Percentiles rank a stretch among this genome's conserved stretches.
phyloP scores from a whole-genome alignment of 2,797 vertebrate genomes.

The Danio aesculapii region DNA sequence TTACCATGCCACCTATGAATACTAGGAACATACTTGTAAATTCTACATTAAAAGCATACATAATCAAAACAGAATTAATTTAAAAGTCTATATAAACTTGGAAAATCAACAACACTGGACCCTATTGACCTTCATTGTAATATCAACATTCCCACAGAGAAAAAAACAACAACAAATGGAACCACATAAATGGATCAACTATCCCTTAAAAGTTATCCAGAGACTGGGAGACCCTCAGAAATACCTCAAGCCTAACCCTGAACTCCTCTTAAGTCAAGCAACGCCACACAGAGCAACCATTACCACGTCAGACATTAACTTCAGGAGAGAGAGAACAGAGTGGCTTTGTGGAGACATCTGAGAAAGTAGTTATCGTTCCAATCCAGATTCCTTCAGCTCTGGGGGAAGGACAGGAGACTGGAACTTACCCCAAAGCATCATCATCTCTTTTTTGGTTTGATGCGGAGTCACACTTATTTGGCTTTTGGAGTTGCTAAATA shows the following conservation, averaged over 20 bases:
- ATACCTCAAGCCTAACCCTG: slow-evolving; percentile 40
- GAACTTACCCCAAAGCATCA: not conserved
- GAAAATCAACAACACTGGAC: not conserved
- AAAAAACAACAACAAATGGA: not conserved
- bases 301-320: slow-evolving; percentile 20
- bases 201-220: not conserved
- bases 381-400: slow-evolving; percentile 12
- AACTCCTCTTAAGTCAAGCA: slow-evolving; percentile 18
- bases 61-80: not conserved
- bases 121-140: not conserved
- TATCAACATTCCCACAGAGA: not conserved
- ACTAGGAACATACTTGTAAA: too few species aligned
- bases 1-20: not conserved
- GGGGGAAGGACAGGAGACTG: not conserved
- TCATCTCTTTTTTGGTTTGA: not conserved
- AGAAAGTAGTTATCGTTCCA: slow-evolving; percentile 50
- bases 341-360: slow-evolving; percentile 58
- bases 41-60: too few species aligned
- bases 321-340: slow-evolving; percentile 43
- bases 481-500: not conserved
- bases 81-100: not conserved
- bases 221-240: not conserved
- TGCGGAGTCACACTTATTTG: not conserved
- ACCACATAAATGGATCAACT: not conserved
- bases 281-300: slow-evolving; percentile 8